A percentile compares a stretch with the other conserved stretches of the same genome.
Evolutionary conservation across 2,113 vertebrate species (phyloP).

Genomic region (Scolopax mira): DNA sequence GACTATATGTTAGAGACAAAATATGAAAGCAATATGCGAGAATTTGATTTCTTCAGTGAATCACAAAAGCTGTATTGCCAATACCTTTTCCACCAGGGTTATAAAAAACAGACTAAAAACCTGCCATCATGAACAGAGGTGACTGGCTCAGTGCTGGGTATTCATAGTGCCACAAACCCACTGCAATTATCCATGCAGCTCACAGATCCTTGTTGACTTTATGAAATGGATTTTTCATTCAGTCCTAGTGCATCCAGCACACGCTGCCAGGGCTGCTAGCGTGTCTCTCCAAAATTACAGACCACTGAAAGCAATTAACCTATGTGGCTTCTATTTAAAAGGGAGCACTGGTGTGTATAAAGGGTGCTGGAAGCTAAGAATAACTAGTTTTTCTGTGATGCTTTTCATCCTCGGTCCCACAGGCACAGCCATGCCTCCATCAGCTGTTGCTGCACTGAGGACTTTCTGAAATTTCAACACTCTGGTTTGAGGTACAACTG

Average conservation of each 20-base stretch:
- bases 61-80: neutral
- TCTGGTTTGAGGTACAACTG: neutral
- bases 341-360: neutral
- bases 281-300: neutral
- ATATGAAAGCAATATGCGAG: neutral
- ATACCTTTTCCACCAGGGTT: neutral
- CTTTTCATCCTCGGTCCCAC: neutral
- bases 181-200: neutral
- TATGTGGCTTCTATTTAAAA: neutral
- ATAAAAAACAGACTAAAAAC: neutral
- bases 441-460: neutral
- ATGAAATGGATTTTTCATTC: neutral
- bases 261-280: neutral
- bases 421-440: neutral
- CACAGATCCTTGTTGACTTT: neutral
- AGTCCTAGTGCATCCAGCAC: neutral
- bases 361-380: neutral
- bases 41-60: neutral
- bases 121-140: neutral
- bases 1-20: neutral
- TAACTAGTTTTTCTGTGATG: neutral
- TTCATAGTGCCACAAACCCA: neutral
- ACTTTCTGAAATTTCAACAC: neutral
- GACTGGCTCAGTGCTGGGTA: neutral
- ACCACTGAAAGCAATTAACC: neutral